phyloP scores from a whole-genome alignment of 2,113 vertebrate genomes.

The Psilopsiagon aymara region DNA sequence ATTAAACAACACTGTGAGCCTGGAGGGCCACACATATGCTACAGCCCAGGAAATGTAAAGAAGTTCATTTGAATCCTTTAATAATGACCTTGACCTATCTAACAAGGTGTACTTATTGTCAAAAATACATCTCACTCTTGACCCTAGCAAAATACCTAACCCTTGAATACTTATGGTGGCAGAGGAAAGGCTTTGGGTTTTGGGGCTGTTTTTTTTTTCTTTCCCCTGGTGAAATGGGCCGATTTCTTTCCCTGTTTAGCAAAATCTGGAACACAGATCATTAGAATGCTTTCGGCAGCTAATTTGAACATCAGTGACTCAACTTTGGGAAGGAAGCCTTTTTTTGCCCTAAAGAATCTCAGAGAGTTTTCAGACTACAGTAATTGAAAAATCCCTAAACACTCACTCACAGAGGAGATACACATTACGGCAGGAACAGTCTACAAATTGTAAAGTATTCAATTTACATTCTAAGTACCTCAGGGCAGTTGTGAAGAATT shows the following conservation, averaged over 20 bases:
- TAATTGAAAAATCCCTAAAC: slow-evolving; percentile 86
- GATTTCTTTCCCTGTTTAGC: slow-evolving; percentile 72
- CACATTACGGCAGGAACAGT: slow-evolving; percentile 80
- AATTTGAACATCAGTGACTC: slow-evolving; percentile 84
- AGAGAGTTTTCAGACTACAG: slow-evolving; percentile 81
- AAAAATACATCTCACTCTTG: slow-evolving; percentile 68
- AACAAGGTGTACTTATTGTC: slow-evolving; percentile 26
- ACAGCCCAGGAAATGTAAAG: slow-evolving; percentile 42
- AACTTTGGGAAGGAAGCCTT: slow-evolving; percentile 77
- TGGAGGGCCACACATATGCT: slow-evolving; percentile 58
- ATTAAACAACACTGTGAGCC: slow-evolving; percentile 50
- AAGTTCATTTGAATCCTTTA: slow-evolving; percentile 61
- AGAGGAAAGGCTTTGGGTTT: slow-evolving; percentile 10
- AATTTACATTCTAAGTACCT: slow-evolving; percentile 84
- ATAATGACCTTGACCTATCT: slow-evolving; percentile 56
- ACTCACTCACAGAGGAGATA: slow-evolving; percentile 83
- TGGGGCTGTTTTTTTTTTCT: neutral
- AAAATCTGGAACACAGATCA: slow-evolving; percentile 82
- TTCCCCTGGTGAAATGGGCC: slow-evolving; percentile 73
- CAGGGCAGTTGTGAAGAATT: slow-evolving; percentile 83
- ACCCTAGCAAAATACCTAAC: slow-evolving; percentile 45
- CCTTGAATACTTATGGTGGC: neutral
- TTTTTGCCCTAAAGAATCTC: slow-evolving; percentile 84
- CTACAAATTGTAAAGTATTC: slow-evolving; percentile 86
- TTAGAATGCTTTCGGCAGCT: slow-evolving; percentile 81